Evolutionary conservation across 1,140 invertebrate genomes (phyloP), one percentile per base, ranked within the genome.

Genomic region (Micrasema minimum): DNA sequence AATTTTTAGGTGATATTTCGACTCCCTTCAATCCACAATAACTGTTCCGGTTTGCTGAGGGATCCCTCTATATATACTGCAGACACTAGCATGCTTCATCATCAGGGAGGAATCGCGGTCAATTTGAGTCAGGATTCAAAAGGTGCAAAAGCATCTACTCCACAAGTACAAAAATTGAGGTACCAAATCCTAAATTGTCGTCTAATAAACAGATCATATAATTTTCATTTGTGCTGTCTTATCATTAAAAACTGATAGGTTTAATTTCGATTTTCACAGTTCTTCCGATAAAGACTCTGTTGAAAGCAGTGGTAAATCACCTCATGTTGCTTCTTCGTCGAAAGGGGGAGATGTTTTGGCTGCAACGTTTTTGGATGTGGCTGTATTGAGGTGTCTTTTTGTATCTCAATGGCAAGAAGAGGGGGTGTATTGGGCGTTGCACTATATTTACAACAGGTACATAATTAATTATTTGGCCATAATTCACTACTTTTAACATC

Each of bases 331-430:
- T 1, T 20, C 61, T 6, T 66, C 72, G 22, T 69, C 65, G 2
- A 77, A 70, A 20, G 76, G 80, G 51, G 78, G 80, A 20, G 91
- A 96, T 82, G 87, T 93, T 2, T 87, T 90, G n/a, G 89, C 94
- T 20, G 96, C 98, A 0, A 98, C 96, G 37, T 98, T 97, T 79
- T 80, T 99, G 22, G 98, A 99, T 82, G 94, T 99, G 10, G 95
- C 96, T 11, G 96, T 98, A 4, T 80, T 99, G 20, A 88, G 97
- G 59, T 99, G 97, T 82, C 87, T 99, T n/a, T 98, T 99, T 81
- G 93, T 97, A 69, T 89, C 93, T 0, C 95, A 98, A 78, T 99
- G 98, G 98, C 91, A 94, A 77, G 97, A 99, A 81, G 97, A 99
- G 82, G 98, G 98, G 1, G 91, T 99, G 23, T 95, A 93, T 83